A percentile compares a stretch with the other conserved stretches of the same genome.
These are phyloP conservation scores for Acrobasis suavella DNA, from an alignment of 2,888 invertebrate species.

Conservation along the genomic window DNA sequence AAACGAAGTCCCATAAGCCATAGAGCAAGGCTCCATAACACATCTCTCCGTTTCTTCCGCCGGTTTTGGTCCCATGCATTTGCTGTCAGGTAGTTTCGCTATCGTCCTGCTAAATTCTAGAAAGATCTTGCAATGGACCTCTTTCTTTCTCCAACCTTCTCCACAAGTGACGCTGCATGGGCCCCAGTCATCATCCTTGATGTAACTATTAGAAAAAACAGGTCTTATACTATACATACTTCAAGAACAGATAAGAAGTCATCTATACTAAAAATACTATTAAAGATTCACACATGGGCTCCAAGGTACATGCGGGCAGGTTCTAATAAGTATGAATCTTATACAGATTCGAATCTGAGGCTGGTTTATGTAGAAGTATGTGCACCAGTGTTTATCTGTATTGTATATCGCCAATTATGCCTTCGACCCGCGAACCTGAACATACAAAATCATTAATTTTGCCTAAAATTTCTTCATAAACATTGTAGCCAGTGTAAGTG, in stretches of 20 bases:
- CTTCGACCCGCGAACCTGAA: conserved; percentile 49
- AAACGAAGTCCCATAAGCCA: conserved; percentile 82
- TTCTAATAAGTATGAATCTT: conserved; percentile 50
- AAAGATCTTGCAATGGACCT: conserved; percentile 97
- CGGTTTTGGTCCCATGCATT: conserved; percentile 94
- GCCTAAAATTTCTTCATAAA: conserved; percentile 32
- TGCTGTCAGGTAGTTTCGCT: conserved; percentile 92
- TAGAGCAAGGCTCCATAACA: conserved; percentile 88
- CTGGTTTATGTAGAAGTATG: conserved; percentile 81
- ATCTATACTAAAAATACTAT: conserved; percentile 40
- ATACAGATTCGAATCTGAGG: conserved; percentile 57
- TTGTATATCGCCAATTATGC: conserved; percentile 48
- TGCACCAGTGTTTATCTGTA: conserved; percentile 70
- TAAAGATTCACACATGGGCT: conserved; percentile 53
- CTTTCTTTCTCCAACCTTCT: conserved; percentile 91
- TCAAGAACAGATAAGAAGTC: conserved; percentile 23
- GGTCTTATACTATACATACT: conserved; percentile 19
- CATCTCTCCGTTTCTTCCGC: conserved; percentile 91
- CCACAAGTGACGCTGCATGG: conserved; percentile 96
- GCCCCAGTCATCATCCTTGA: conserved; percentile 94
- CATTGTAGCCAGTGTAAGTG: conserved; percentile 53
- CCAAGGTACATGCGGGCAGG: conserved; percentile 67
- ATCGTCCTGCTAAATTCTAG: conserved; percentile 95
- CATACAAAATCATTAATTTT: conserved; percentile 36
- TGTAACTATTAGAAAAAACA: conserved; percentile 85